phyloP scores from a whole-genome alignment of 2,888 invertebrate genomes.

The Drosophila tanythrix region DNA sequence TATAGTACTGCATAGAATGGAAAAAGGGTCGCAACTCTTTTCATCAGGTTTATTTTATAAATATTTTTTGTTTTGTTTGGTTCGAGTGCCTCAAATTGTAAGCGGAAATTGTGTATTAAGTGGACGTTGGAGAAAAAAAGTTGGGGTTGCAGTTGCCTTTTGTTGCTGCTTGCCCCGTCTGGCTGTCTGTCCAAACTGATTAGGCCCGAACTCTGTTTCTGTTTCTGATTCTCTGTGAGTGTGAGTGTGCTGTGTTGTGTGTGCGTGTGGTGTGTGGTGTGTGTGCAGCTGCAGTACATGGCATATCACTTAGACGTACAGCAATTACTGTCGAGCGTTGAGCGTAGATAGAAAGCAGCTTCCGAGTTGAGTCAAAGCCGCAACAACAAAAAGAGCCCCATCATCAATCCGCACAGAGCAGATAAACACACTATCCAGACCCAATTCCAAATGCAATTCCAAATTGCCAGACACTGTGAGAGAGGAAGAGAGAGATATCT shows the following conservation, averaged over 20 bases:
- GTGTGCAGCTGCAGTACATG: constrained; percentile 56
- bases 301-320: constrained; percentile 74
- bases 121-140: constrained; percentile 39
- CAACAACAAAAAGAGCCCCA: constrained; percentile 19
- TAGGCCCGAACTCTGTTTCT: constrained; percentile 29
- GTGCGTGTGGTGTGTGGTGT: background rate
- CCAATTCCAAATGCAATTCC: constrained; percentile 48
- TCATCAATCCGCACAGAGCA: constrained; percentile 39
- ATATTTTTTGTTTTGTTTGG: constrained; percentile 38
- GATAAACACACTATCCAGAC: constrained; percentile 48
- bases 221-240: constrained; percentile 15
- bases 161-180: constrained; percentile 13
- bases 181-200: constrained; percentile 37
- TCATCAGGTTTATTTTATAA: constrained; percentile 58
- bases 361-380: constrained; percentile 55
- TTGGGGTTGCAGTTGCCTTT: constrained; percentile 24
- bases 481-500: constrained; percentile 17
- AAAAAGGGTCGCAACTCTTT: constrained; percentile 55
- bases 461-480: constrained; percentile 33
- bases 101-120: constrained; percentile 80
- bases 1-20: background rate
- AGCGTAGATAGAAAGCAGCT: constrained; percentile 56
- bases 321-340: constrained; percentile 59
- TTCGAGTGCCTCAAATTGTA: constrained; percentile 68
- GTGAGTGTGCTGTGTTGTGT: background rate